These are phyloP conservation scores for Arrhamphus sclerolepis DNA, from an alignment of 2,797 vertebrate genomes.

Conservation along the genomic window DNA sequence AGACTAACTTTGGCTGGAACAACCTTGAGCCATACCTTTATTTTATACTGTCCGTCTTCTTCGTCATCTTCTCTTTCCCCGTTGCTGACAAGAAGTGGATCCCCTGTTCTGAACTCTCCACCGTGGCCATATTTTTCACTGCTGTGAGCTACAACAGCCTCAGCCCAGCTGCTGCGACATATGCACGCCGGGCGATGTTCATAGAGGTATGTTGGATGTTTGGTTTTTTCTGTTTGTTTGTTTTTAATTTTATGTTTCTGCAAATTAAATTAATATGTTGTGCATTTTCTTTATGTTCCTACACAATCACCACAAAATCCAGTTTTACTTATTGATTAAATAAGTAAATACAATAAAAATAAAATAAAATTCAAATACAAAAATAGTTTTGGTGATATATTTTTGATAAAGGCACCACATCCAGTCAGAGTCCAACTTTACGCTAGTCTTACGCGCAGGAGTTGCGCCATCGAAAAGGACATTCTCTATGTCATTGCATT, in stretches of 20 bases:
- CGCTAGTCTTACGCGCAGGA: no score
- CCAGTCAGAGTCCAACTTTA: no score
- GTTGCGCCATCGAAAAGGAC: no score
- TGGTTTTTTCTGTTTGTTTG: no score
- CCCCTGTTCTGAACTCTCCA: slow-evolving; percentile 93
- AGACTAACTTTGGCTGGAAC: slow-evolving; percentile 96
- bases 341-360: no score
- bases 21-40: slow-evolving; percentile 93
- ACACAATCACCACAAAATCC: no score
- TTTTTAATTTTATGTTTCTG: slow-evolving; percentile 5
- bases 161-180: slow-evolving; percentile 85
- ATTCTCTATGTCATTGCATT: no score
- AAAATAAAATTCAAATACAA: no score
- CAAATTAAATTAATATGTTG: background rate
- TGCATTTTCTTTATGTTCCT: no score
- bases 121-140: slow-evolving; percentile 91
- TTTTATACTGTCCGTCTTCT: slow-evolving; percentile 93
- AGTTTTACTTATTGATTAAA: no score
- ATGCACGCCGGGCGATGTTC: slow-evolving; percentile 85
- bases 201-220: slow-evolving; percentile 82
- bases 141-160: slow-evolving; percentile 92
- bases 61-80: slow-evolving; percentile 95
- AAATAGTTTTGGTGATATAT: no score
- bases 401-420: no score
- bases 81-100: slow-evolving; percentile 93